Evolutionary conservation across 2,113 vertebrate species (phyloP).

Genomic region (Crotalus helleri): DNA sequence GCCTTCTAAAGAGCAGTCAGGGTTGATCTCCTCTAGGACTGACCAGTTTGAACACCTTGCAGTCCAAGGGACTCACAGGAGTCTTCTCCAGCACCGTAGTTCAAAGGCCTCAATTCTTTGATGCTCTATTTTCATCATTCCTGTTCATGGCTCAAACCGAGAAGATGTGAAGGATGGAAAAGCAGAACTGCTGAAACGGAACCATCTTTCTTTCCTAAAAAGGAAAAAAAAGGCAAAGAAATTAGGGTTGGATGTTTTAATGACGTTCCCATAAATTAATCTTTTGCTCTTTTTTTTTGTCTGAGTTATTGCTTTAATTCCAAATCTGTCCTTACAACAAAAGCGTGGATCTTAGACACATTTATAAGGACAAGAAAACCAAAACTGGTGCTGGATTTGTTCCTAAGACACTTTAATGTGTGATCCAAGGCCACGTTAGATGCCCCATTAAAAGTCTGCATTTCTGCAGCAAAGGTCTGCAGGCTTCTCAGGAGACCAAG

Average conservation of each 20-base stretch:
- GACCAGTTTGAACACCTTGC: too few relatives aligned
- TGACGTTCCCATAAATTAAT: not conserved
- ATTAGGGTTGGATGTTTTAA: not conserved
- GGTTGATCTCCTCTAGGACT: too few relatives aligned
- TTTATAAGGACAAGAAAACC: not conserved
- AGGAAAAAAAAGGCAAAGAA: not conserved
- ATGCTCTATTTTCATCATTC: too few relatives aligned
- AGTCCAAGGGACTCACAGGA: too few relatives aligned
- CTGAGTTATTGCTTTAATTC: not conserved
- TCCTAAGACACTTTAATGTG: not conserved
- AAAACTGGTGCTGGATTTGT: not conserved
- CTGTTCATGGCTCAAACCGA: not conserved
- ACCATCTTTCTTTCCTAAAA: conserved; percentile 12
- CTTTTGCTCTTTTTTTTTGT: not conserved
- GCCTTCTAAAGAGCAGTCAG: too few relatives aligned
- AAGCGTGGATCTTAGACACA: not conserved
- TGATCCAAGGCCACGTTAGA: not conserved
- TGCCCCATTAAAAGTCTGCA: not conserved
- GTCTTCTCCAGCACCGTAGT: too few relatives aligned
- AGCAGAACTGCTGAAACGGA: not conserved
- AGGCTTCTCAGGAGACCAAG: not conserved
- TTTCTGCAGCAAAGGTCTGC: not conserved
- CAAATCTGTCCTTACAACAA: not conserved
- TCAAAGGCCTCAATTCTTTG: too few relatives aligned
- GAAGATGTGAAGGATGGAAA: not conserved